Conservation (phyloP, 2,113 vertebrate species). For the Corvus hawaiiensis region DNA sequence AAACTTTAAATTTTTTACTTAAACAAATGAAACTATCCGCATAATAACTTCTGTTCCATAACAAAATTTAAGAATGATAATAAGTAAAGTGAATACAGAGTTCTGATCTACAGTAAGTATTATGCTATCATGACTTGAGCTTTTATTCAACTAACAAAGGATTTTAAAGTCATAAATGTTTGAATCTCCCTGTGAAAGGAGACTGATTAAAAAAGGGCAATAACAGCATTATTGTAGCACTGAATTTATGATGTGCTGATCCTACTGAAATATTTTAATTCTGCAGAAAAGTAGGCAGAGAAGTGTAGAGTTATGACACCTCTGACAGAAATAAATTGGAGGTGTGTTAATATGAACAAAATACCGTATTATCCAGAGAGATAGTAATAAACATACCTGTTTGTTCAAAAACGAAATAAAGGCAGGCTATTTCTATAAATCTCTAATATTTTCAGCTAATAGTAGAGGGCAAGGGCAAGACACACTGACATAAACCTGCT, state of each 20-base stretch:
- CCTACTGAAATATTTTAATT: not conserved
- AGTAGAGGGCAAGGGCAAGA: not conserved
- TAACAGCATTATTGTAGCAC: not conserved
- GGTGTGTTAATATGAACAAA: not conserved
- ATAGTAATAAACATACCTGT: not conserved
- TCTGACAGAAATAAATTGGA: slow-evolving; percentile 2
- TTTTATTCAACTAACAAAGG: not conserved
- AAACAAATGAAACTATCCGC: not conserved
- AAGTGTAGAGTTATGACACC: not conserved
- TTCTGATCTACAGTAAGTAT: not conserved
- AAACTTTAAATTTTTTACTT: not conserved
- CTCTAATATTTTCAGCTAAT: not conserved
- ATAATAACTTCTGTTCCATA: not conserved
- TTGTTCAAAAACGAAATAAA: not conserved
- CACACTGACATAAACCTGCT: not conserved
- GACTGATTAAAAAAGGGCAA: not conserved
- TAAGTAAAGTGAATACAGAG: not conserved
- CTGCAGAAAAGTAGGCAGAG: not conserved
- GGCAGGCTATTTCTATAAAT: not conserved
- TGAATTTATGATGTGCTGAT: not conserved
- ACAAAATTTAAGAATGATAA: not conserved
- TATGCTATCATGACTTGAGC: not conserved
- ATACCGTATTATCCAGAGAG: not conserved
- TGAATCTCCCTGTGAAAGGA: not conserved
- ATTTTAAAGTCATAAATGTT: not conserved